Conservation (phyloP, 1,140 invertebrate genomes). For the Dreissena polymorpha region DNA sequence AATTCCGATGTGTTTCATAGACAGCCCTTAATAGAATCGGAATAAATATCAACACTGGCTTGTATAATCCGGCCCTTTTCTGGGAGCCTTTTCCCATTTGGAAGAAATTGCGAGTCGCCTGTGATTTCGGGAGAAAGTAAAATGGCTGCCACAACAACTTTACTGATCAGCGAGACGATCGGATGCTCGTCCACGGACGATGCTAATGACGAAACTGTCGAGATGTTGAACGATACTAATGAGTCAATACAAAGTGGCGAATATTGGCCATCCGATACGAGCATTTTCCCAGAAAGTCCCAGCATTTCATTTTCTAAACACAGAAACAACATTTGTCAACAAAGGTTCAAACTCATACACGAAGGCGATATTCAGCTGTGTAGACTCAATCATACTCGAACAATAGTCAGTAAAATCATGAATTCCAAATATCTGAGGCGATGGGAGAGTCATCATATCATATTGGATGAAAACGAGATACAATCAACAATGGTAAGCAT, state of each 20-base stretch:
- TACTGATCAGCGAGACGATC: slow-evolving; percentile 22
- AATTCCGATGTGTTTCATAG: background rate
- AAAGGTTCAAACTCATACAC: slow-evolving; percentile 86
- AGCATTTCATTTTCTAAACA: slow-evolving; percentile 46
- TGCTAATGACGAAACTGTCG: background rate
- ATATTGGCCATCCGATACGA: slow-evolving; percentile 37
- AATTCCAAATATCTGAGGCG: slow-evolving; percentile 89
- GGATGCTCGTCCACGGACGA: slow-evolving; percentile 30
- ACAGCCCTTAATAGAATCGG: background rate
- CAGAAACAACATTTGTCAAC: slow-evolving; percentile 58
- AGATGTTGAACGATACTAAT: slow-evolving; percentile 42
- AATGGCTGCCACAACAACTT: slow-evolving; percentile 28
- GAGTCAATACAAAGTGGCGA: slow-evolving; percentile 41
- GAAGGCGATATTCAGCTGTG: slow-evolving; percentile 90
- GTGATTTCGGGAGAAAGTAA: slow-evolving; percentile 23
- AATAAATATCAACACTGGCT: slow-evolving; percentile 47
- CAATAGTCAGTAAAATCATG: slow-evolving; percentile 90
- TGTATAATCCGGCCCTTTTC: slow-evolving; percentile 51
- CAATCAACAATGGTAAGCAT: slow-evolving; percentile 88
- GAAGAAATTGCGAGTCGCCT: slow-evolving; percentile 29
- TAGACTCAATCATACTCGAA: slow-evolving; percentile 89
- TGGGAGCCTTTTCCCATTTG: slow-evolving; percentile 51
- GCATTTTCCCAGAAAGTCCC: slow-evolving; percentile 11
- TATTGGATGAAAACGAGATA: slow-evolving; percentile 86
- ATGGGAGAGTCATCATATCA: slow-evolving; percentile 90